Base-by-base conservation (phyloP, 2,888 invertebrate species). In the Plusia festucae region DNA sequence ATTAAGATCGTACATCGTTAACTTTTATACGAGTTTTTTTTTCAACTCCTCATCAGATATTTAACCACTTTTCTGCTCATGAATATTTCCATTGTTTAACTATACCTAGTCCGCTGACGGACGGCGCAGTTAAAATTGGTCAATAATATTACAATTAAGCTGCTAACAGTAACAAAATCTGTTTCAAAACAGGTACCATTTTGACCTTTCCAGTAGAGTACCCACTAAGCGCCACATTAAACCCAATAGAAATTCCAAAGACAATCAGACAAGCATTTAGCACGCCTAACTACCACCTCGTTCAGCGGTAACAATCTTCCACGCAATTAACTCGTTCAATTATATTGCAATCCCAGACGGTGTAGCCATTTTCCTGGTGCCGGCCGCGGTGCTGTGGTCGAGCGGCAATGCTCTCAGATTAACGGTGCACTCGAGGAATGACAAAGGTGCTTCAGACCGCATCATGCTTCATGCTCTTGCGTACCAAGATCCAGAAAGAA, bases 401-500 rank as follows among this genome's bases (percentile, higher is more conserved):
- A 91, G 89, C 59, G 91, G 91, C 0, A 90, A 83, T 61, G 87
- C 91, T 16, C 81, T 94, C 0, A 84, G 91, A 11, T 82, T 95
- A 5, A 89, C 92, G 15, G 94, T 94, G 8, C 92, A 94, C 75
- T 97, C 98, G 56, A 96, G 97, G 79, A 98, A 98, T 90, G 97
- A 97, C 78, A 98, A 98, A 90, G 98, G 98, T 55, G 96, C 96
- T 65, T 98, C 98, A 71, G 98, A 98, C 79, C 96, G 97, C 70
- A 96, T 97, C 79, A 96, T 97, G 67, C 94, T 98, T 70, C 98
- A 98, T 85, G 97, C 98, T 82, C 97, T 98, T 70, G 97, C 98
- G 79, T 97, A 98, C 84, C 97, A 97, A 89, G 98, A 98, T 88
- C 97, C 98, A 56, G 98, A 98, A 88, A 97, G 98, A 87, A 96